Conservation (phyloP, 2,113 vertebrate genomes). For the Microcebus murinus region DNA sequence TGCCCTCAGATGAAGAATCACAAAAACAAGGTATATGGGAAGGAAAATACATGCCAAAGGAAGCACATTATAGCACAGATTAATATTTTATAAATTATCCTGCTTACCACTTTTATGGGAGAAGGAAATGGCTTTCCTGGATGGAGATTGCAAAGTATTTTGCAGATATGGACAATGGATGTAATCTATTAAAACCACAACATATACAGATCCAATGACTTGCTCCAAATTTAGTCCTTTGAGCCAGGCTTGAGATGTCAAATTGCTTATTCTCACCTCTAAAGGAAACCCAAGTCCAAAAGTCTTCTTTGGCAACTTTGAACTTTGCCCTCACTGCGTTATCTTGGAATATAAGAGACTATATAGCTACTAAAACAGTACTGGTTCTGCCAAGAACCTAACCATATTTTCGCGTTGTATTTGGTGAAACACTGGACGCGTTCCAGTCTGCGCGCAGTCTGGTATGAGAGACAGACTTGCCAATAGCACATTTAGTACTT, state of each 20-base stretch:
- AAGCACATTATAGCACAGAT: background rate
- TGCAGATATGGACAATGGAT: background rate
- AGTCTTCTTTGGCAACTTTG: background rate
- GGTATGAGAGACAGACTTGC: background rate
- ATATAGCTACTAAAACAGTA: background rate
- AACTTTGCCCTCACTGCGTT: background rate
- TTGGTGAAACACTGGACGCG: background rate
- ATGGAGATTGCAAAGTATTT: background rate
- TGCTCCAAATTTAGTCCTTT: background rate
- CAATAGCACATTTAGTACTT: background rate
- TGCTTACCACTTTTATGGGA: background rate
- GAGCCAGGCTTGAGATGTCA: background rate
- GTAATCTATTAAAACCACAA: background rate
- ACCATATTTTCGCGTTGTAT: background rate
- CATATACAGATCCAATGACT: background rate
- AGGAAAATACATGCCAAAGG: background rate
- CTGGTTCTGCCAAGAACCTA: background rate
- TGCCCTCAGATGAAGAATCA: background rate
- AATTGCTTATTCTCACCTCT: background rate
- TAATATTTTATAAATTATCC: background rate
- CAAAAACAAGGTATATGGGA: too few species aligned
- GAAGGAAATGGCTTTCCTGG: background rate
- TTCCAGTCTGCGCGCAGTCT: background rate
- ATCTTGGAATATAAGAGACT: background rate
- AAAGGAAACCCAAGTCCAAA: background rate